Percentiles rank a stretch among this genome's conserved stretches.
These are phyloP conservation scores for Pygmarrhopalites habei DNA, from an alignment of 1,140 invertebrate genomes.

Conservation along the genomic window DNA sequence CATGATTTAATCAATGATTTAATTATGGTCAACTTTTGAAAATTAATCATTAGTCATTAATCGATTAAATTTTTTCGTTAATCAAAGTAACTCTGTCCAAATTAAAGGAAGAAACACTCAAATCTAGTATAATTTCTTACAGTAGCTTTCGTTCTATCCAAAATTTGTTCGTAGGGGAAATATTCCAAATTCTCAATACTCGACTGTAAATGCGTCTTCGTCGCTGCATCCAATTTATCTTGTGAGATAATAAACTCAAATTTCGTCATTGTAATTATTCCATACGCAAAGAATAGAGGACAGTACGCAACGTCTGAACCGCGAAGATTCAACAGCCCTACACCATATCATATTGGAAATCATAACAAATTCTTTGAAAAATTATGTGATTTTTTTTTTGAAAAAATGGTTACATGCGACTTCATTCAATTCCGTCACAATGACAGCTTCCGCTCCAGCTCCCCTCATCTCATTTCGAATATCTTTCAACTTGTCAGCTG, in stretches of 20 bases:
- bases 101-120: too few relatives aligned
- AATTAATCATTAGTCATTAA: too few relatives aligned
- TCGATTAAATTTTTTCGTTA: too few relatives aligned
- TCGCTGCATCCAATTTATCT: background rate
- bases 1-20: too few relatives aligned
- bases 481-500: conserved; percentile 60
- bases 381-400: too few relatives aligned
- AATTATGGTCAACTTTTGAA: too few relatives aligned
- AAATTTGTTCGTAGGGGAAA: too few relatives aligned
- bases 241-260: conserved; percentile 14
- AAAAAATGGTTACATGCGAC: conserved; percentile 69
- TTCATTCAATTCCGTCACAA: conserved; percentile 87
- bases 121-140: too few relatives aligned
- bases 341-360: conserved; percentile 9
- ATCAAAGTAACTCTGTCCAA: too few relatives aligned
- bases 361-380: background rate
- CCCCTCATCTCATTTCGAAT: conserved; percentile 65
- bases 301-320: conserved; percentile 81
- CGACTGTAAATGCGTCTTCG: too few relatives aligned
- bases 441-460: conserved; percentile 57
- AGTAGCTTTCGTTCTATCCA: too few relatives aligned
- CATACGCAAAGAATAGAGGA: conserved; percentile 73
- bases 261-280: conserved; percentile 54
- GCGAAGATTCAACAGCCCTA: conserved; percentile 86
- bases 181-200: too few relatives aligned